Base-by-base conservation (phyloP, 1,140 invertebrate species). In the Venturia canescens region DNA sequence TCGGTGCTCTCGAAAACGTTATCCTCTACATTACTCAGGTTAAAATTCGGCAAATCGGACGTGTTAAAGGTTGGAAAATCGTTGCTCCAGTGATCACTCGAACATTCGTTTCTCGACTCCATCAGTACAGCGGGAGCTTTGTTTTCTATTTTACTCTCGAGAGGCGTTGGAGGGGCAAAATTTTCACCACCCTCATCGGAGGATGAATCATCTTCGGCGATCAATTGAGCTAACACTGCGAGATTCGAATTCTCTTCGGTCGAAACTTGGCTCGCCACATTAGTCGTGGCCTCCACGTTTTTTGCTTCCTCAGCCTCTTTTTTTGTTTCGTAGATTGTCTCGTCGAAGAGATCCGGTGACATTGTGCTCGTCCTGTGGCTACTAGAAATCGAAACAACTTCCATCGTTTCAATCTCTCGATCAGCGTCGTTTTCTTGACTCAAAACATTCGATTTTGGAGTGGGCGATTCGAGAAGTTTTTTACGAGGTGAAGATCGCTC, bases 341-440 rank as follows among this genome's bases (percentile, higher is more conserved):
- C 80, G 48, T 81, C 74, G n/a, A 81, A 81, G 1, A 81, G 29
- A 67, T 81, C 80, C 16, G 80, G 80, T 23, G 79, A 80, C 27
- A 50, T 48, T 21, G 50, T 50, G 21, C 13, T 44, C 3, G 23
- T 18, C 23, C 60, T 63, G 44, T 79, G 9, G 18, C 48, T 34
- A 63, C 29, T 70, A 48, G 38, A 38, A 21, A 34, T 34, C 0
- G 44, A 75, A 66, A 57, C 67, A 13, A n/a, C 29, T 27, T 76
- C 34, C n/a, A 29, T 27, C 48, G 5, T 57, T 9, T 34, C 27
- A 57, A 27, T 3, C 23, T n/a, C 29, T 57, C 13, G 29, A 34
- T 77, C 18, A 26, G 23, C 27, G 29, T 29, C n/a, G n/a, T 60
- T 66, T 66, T 63, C 60, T 78, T 66, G 29, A 26, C n/a, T 4